Conservation (phyloP, 35 echinoderm and acorn worm genomes). For the Heliocidaris tuberculata region DNA sequence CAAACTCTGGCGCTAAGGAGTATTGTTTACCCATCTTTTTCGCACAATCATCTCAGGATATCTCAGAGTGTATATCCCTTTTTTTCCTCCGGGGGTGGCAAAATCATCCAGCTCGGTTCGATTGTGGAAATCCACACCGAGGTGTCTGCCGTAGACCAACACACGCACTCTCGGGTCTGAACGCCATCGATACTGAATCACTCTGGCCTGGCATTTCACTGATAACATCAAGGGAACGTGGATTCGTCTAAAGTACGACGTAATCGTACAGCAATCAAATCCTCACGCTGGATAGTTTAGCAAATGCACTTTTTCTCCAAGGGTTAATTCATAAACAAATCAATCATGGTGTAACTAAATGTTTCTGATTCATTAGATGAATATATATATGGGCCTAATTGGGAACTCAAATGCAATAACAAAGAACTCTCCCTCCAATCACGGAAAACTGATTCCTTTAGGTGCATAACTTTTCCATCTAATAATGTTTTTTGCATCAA, state of each 20-base stretch:
- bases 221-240: not conserved
- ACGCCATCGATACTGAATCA: not conserved
- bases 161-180: not conserved
- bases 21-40: not conserved
- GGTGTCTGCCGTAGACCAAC: not conserved
- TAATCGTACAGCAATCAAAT: not conserved
- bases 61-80: not conserved
- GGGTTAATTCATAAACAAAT: not conserved
- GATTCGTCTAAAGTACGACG: not conserved
- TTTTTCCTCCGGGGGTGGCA: not conserved
- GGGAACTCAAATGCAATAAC: not conserved
- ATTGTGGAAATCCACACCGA: not conserved
- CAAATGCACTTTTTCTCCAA: not conserved
- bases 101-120: not conserved
- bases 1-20: not conserved
- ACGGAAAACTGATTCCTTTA: not conserved
- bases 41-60: not conserved
- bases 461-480: not conserved
- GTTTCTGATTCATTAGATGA: not conserved
- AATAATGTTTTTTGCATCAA: not conserved
- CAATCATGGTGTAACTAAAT: not conserved
- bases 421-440: not conserved
- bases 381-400: not conserved
- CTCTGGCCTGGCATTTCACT: not conserved
- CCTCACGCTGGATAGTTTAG: not conserved